Evolutionary conservation across 2,797 vertebrate genomes (phyloP).

Genomic region (Sylvia borin): DNA sequence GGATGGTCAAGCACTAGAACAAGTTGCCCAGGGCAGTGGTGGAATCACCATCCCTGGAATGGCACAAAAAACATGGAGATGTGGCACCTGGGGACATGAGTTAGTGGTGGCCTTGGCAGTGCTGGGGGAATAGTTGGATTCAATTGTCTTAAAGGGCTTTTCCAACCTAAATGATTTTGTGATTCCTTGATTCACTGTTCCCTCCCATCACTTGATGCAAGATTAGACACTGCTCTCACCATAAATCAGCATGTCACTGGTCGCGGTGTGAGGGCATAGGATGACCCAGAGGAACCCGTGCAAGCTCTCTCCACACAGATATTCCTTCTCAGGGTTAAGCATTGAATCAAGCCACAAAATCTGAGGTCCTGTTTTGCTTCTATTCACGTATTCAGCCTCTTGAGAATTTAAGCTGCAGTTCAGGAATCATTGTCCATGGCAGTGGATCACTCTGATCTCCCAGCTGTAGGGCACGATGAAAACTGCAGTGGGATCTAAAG

Average conservation of each 20-base stretch:
- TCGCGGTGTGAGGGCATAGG: not conserved
- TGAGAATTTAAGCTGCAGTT: not conserved
- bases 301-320: not conserved
- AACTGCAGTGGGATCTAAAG: not conserved
- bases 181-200: not conserved
- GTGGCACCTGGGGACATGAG: not conserved
- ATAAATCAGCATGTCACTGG: not conserved
- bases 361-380: not conserved
- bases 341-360: not conserved
- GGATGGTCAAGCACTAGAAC: not conserved
- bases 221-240: not conserved
- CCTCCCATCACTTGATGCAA: not conserved
- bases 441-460: not conserved
- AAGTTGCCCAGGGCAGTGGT: not conserved
- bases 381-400: not conserved
- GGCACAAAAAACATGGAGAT: not conserved
- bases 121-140: not conserved
- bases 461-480: not conserved
- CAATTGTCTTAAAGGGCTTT: not conserved
- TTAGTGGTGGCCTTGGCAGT: not conserved
- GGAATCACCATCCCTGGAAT: not conserved
- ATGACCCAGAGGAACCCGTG: not conserved
- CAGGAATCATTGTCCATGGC: not conserved
- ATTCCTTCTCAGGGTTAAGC: not conserved
- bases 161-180: not conserved